Conservation (phyloP, 2,113 vertebrate genomes). For the Albula glossodonta region DNA sequence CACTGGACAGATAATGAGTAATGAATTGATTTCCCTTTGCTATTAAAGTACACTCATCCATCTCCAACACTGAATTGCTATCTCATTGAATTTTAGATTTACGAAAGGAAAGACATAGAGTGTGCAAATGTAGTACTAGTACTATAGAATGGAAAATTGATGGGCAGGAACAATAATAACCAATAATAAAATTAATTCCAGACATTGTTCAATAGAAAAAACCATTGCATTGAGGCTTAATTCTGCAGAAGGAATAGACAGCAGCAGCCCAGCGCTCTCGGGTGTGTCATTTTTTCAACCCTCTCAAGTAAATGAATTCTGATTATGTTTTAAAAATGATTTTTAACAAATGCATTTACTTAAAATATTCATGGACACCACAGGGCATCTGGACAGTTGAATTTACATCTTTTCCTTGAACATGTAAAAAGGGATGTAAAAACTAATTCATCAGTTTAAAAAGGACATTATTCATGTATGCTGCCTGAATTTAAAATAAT, state of each 20-base stretch:
- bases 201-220: not conserved
- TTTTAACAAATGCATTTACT: not conserved
- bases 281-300: not conserved
- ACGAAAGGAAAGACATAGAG: not conserved
- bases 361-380: not conserved
- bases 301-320: not conserved
- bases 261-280: not conserved
- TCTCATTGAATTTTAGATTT: not conserved
- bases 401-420: not conserved
- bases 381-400: not conserved
- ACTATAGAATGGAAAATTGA: not conserved
- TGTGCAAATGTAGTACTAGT: not conserved
- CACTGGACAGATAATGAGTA: too few relatives aligned
- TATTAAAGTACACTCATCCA: not conserved
- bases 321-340: not conserved
- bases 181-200: slow-evolving; percentile 1
- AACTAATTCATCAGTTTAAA: not conserved
- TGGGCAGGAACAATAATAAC: not conserved
- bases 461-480: not conserved
- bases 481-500: not conserved
- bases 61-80: not conserved
- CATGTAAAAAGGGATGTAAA: not conserved
- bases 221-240: too few relatives aligned
- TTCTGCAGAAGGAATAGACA: too few relatives aligned
- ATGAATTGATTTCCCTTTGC: too few relatives aligned